phyloP scores from a whole-genome alignment of 2,113 vertebrate genomes.

The Balaenoptera acutorostrata region DNA sequence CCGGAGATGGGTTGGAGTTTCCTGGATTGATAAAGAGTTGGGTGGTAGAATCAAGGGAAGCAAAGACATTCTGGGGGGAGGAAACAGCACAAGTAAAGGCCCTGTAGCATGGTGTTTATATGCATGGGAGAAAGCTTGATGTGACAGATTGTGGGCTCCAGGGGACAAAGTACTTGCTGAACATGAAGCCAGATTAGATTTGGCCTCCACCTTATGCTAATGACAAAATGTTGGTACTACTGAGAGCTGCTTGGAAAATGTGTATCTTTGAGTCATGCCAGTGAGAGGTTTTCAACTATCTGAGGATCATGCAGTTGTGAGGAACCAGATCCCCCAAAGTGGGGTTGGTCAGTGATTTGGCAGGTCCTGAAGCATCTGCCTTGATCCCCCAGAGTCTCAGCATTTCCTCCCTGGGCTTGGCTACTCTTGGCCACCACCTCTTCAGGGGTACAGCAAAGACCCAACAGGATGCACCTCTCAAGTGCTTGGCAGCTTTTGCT shows the following conservation, averaged over 20 bases:
- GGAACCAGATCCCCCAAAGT: neutral
- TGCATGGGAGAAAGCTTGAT: neutral
- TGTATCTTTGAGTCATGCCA: neutral
- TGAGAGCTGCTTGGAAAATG: neutral
- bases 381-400: neutral
- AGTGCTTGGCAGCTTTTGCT: neutral
- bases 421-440: neutral
- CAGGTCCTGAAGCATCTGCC: neutral
- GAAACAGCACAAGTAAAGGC: neutral
- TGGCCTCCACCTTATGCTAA: neutral
- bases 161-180: neutral
- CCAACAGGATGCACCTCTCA: neutral
- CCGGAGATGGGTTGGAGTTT: neutral
- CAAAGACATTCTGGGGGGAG: neutral
- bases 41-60: neutral
- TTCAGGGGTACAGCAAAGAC: neutral
- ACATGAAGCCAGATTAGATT: neutral
- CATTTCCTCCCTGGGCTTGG: conserved; percentile 35
- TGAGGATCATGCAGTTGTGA: neutral
- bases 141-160: neutral
- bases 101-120: neutral
- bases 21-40: neutral
- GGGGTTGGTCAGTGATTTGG: neutral
- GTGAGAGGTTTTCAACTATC: neutral
- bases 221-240: neutral